Base-by-base conservation (phyloP, 2,797 vertebrate genomes). In the Poeciliopsis infans region DNA sequence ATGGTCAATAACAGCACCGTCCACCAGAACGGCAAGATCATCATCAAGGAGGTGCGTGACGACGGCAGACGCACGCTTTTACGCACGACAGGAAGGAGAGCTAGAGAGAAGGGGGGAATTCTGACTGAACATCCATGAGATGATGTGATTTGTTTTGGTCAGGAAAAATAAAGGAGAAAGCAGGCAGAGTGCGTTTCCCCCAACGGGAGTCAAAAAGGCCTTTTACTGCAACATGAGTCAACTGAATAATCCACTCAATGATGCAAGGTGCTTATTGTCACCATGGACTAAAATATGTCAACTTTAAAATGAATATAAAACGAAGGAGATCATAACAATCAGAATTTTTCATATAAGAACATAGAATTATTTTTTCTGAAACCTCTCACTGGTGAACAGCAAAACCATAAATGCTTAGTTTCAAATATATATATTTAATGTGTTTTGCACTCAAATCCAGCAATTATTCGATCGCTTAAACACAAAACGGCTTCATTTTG, bases 1-100 rank as follows among this genome's bases (percentile, higher is more conserved):
- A 99, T 99, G 98, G 98, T 99, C 88, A 99, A 99, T 94, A 99
- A 99, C 96, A 99, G 97, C 95, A 99, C 98, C 85, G 93, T 97
- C 71, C 97, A 99, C 92, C 95, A 95, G 88, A 96, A 97, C 86
- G 97, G 97, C 84, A 99, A 97, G 92, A 96, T 98, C 95, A 96
- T 98, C 95, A 96, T 99, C 92, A 99, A 96, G 94, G 97, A 99
- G 98, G 98, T 99, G 96, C 95, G 88, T 95, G 88, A 72, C 85
- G 25, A 46, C 51, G 66, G 43, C 71, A 70, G n/a, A 61, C 74
- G 45, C 28, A 2, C 51, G 15, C 12, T 18, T 31, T 55, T 53
- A 80, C 53, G 49, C 64, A 75, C 25, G 8, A 23, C 2, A 36
- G 36, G 33, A 33, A 20, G 23, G 15, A 47, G 15, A 47, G 5